Percentiles rank a stretch among this genome's conserved stretches.
Conservation (phyloP, 2,888 invertebrate species). For the Ophion ventricosus region DNA sequence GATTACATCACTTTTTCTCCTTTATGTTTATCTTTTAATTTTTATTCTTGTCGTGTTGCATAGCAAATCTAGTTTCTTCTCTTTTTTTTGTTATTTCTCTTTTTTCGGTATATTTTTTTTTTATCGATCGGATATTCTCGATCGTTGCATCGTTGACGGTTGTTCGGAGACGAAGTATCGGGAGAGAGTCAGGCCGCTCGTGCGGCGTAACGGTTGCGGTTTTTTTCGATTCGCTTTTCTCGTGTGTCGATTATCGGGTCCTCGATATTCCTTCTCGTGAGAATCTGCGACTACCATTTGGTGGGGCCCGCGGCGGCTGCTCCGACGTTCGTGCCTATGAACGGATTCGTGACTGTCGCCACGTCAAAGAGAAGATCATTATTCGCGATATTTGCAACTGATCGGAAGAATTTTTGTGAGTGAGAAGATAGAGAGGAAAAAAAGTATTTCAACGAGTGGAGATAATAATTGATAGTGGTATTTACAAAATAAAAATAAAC, state of each 20-base stretch:
- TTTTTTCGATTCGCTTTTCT: conserved; percentile 16
- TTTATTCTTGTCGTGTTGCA: neutral
- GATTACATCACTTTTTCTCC: neutral
- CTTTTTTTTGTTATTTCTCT: conserved; percentile 3
- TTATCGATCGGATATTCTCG: conserved; percentile 6
- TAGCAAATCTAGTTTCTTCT: conserved; percentile 12
- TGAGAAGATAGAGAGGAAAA: neutral
- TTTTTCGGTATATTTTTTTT: neutral
- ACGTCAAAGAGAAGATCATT: conserved; percentile 51
- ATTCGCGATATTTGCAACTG: neutral
- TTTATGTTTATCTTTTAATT: neutral
- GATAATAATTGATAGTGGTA: neutral
- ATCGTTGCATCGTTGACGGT: conserved; percentile 4
- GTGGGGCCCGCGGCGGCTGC: conserved; percentile 74
- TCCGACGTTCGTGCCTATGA: conserved; percentile 77
- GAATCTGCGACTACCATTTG: conserved; percentile 78
- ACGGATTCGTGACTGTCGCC: conserved; percentile 80
- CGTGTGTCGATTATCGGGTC: neutral
- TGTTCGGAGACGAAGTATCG: neutral
- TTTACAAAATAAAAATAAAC: conserved; percentile 2
- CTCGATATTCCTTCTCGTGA: conserved; percentile 30
- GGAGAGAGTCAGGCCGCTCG: neutral
- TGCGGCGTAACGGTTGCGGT: conserved; percentile 18
- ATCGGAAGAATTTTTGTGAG: neutral
- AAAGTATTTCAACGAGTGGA: neutral